A percentile compares a stretch with the other conserved stretches of the same genome.
phyloP scores from a whole-genome alignment of 2,888 invertebrate genomes.

The Drosophila longiperda region DNA sequence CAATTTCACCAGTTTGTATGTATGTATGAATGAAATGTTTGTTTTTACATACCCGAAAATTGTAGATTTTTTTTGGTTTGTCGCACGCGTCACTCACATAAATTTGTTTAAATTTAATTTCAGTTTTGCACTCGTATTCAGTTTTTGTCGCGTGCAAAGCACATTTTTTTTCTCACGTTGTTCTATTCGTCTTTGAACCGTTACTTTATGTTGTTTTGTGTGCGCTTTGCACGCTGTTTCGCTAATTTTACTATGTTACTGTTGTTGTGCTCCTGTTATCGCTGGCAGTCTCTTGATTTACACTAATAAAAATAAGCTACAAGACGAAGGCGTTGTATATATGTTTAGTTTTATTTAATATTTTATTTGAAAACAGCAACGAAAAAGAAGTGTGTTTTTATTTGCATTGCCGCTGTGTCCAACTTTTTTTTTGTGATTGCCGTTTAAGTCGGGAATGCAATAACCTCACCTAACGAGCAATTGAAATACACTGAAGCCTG shows the following conservation, averaged over 20 bases:
- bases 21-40: conserved; percentile 12
- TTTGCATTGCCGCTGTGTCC: conserved; percentile 40
- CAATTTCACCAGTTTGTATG: conserved; percentile 15
- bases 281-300: conserved; percentile 41
- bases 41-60: conserved; percentile 48
- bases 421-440: conserved; percentile 36
- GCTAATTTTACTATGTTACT: conserved; percentile 54
- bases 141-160: conserved; percentile 65
- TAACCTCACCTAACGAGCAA: conserved; percentile 72
- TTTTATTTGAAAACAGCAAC: conserved; percentile 32
- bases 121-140: conserved; percentile 61
- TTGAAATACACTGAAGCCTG: conserved; percentile 64
- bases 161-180: conserved; percentile 73
- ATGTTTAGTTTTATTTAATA: conserved; percentile 37
- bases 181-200: conserved; percentile 60
- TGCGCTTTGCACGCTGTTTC: conserved; percentile 62
- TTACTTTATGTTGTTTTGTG: conserved; percentile 62
- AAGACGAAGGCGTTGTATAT: conserved; percentile 41
- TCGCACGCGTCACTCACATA: conserved; percentile 54
- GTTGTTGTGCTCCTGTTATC: conserved; percentile 31
- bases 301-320: conserved; percentile 51
- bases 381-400: conserved; percentile 54
- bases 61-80: conserved; percentile 23
- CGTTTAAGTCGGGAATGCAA: conserved; percentile 53
- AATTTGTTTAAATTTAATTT: conserved; percentile 64